Evolutionary conservation across 2,888 invertebrate genomes (phyloP), one percentile per base, ranked within the genome.

Genomic region (Ophioninae sp.): DNA sequence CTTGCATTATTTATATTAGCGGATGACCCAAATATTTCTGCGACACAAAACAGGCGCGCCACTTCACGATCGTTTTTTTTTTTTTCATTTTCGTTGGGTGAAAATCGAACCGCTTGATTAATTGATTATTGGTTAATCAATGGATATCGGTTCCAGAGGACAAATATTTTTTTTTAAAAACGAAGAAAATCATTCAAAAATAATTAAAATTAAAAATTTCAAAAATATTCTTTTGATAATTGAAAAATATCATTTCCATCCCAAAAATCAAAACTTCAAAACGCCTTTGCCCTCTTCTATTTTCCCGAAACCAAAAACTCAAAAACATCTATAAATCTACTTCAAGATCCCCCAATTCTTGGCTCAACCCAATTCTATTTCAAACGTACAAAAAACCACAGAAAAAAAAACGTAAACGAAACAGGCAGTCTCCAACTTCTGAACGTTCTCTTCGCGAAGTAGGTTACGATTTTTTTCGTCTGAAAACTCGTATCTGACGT

Each of bases 11-110:
- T 37, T 51, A n/a, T 51, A 23, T 72, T 67, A 51, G 9, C 72
- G 56, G n/a, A 44, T 61, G 65, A 75, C 75, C 74, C n/a, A 30
- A 30, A 74, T 79, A 74, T 68, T 63, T 51, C 10, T 13, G 67
- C 56, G n/a, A n/a, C n/a, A 56, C 30, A 10, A n/a, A 6, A 69
- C n/a, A 6, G 6, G 44, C 51, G 1, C 44, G 44, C 1, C 23
- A 20, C 17, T 23, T 30, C 51, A 10, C 68, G 68, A 68, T 68
- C 44, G 37, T n/a, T 1, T 51, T 3, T 51, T 68, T 20, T 30
- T 17, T 17, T 56, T 58, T 30, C 2, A 44, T 20, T 59, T 71
- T 39, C 20, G 13, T 7, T 58, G 20, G 37, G 22, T 0, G 39
- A 56, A 72, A 1, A 30, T 13, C 56, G 56, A 56, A 13, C 9